Evolutionary conservation across 2,113 vertebrate species (phyloP), one percentile per base, ranked within the genome.

Genomic region (Odocoileus hemionus): DNA sequence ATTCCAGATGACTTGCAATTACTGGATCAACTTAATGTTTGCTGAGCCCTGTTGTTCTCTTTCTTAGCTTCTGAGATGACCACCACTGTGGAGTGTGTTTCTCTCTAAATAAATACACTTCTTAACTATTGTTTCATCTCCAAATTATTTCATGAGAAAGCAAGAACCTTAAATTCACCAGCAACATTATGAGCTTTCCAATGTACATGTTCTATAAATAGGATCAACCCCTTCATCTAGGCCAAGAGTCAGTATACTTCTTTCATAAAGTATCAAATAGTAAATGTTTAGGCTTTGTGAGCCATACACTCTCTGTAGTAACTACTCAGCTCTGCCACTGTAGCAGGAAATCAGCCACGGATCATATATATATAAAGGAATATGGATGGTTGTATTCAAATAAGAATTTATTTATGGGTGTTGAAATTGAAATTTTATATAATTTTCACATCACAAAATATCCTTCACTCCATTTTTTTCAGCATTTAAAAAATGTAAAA

Each of bases 351-450:
- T 6, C 33, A 95, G n/a, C 16, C 83, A 50, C 33, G 33, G 25
- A 93, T 30, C 21, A 17, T 85, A 60, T 86, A 60, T 86, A 84
- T 70, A 86, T 88, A 94, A 93, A 96, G 54, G 57, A 93, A 92
- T 58, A 54, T 94, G 13, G 26, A 83, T 74, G 93, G 60, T 80
- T 91, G n/a, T 36, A 4, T 61, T 92, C 61, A 80, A 97, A 91
- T 78, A 93, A 89, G 28, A 92, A n/a, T 91, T 96, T 97, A 97
- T 96, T 97, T 93, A 95, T 86, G 52, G 70, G 64, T 21, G 93
- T 50, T 64, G 67, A 57, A 94, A 97, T 95, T 96, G 96, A 89
- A 97, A 93, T 96, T 95, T 94, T 92, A 94, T 97, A 70, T 96
- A 94, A 94, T 91, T 95, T 92, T 92, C 76, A 39, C 57, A 67